Percentiles rank a stretch among this genome's conserved stretches.
Evolutionary conservation across 2,797 vertebrate species (phyloP).

Genomic region (Apogon talboti): DNA sequence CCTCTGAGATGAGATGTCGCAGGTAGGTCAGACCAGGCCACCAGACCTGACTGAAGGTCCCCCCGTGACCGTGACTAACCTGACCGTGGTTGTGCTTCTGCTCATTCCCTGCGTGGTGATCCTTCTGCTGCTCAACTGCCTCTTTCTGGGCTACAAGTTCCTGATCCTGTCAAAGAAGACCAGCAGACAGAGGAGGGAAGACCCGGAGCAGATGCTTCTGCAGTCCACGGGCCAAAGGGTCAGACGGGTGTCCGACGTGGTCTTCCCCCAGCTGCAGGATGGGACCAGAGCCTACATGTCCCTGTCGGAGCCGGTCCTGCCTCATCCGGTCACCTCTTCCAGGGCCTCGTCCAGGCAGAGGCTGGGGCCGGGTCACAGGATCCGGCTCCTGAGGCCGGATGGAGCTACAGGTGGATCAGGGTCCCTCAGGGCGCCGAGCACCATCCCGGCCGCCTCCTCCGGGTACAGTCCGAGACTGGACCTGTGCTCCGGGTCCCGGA

Average conservation of each 20-base stretch:
- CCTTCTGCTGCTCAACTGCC: constrained; percentile 84
- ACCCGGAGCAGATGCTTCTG: constrained; percentile 65
- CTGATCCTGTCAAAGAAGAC: constrained; percentile 65
- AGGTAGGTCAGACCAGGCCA: constrained; percentile 56
- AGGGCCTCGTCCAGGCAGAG: constrained; percentile 77
- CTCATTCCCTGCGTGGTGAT: constrained; percentile 85
- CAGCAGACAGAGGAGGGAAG: constrained; percentile 36
- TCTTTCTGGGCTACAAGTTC: constrained; percentile 84
- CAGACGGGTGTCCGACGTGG: constrained; percentile 50
- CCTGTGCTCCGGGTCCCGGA: constrained; percentile 33
- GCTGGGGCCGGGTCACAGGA: constrained; percentile 58
- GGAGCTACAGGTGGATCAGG: constrained; percentile 71
- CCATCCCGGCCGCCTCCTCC: constrained; percentile 64
- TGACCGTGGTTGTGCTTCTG: constrained; percentile 82
- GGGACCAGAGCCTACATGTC: constrained; percentile 63
- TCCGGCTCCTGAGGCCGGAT: constrained; percentile 73
- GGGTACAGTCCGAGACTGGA: constrained; percentile 44
- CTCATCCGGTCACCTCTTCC: constrained; percentile 81
- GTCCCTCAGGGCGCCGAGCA: constrained; percentile 75
- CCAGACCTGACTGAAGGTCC: constrained; percentile 59
- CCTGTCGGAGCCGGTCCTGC: constrained; percentile 74
- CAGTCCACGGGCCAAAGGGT: constrained; percentile 66
- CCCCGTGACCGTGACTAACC: constrained; percentile 68
- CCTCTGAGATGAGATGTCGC: constrained; percentile 80
- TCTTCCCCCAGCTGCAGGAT: constrained; percentile 49